These are phyloP conservation scores for Hydractinia symbiolongicarpus DNA, from an alignment of 30 jellyfish, hydroid and myxozoan genomes.

Conservation along the genomic window DNA sequence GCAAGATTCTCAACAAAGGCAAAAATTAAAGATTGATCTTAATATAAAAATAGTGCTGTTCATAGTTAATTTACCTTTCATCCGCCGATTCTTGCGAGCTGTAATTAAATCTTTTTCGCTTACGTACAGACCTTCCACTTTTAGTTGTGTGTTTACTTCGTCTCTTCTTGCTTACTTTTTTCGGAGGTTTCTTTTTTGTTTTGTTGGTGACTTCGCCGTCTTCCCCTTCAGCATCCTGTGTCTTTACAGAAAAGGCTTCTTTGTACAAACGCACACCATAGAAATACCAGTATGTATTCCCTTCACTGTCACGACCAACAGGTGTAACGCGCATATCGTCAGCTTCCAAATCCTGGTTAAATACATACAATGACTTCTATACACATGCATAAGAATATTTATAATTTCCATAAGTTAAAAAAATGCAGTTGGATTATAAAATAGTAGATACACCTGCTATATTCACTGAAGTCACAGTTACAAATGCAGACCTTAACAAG, in stretches of 20 bases:
- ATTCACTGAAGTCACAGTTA: no score
- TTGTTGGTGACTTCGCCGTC: not conserved
- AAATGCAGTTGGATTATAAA: no score
- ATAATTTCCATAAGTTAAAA: no score
- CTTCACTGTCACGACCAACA: conserved; percentile 67
- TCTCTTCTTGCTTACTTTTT: conserved; percentile 20
- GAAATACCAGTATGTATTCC: conserved; percentile 80
- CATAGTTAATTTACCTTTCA: conserved; percentile 12
- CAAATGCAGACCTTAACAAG: no score
- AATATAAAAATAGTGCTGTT: not conserved
- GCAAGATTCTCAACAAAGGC: no score
- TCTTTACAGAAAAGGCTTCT: conserved; percentile 28
- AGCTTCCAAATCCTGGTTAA: conserved; percentile 61
- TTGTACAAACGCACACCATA: conserved; percentile 80
- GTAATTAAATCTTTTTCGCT: conserved; percentile 17
- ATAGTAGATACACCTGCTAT: no score
- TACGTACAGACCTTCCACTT: conserved; percentile 49
- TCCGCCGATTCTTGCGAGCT: conserved; percentile 4
- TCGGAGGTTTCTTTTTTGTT: conserved; percentile 9
- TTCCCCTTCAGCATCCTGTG: conserved; percentile 3
- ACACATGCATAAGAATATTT: no score
- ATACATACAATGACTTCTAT: not conserved
- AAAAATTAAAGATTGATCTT: no score
- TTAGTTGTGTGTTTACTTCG: not conserved
- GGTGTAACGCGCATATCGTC: conserved; percentile 75